phyloP scores from a whole-genome alignment of 2,797 vertebrate genomes.

The Sebastes minor region DNA sequence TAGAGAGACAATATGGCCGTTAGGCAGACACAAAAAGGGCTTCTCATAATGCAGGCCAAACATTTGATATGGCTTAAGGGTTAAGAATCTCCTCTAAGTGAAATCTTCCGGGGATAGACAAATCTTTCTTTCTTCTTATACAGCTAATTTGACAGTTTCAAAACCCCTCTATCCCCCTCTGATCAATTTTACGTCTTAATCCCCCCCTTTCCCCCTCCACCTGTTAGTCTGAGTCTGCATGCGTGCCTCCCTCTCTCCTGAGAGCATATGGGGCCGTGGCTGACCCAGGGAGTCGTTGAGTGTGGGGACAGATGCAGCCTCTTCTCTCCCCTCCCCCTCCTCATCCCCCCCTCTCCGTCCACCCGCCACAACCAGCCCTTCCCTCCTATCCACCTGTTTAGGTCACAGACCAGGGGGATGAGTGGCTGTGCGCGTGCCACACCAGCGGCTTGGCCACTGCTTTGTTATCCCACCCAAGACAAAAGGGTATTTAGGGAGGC shows the following conservation, averaged over 20 bases:
- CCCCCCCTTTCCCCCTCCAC: constrained; percentile 60
- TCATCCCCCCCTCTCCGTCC: neutral
- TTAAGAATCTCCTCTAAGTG: constrained; percentile 38
- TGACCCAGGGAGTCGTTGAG: constrained; percentile 78
- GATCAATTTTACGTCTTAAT: constrained; percentile 69
- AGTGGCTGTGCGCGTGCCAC: constrained; percentile 77
- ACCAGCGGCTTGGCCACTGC: constrained; percentile 75
- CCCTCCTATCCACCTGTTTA: constrained; percentile 81
- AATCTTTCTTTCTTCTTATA: constrained; percentile 47
- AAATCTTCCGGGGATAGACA: constrained; percentile 53
- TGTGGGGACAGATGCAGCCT: constrained; percentile 79
- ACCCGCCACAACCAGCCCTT: constrained; percentile 52
- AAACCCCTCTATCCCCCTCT: constrained; percentile 47
- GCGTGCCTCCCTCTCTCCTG: constrained; percentile 72
- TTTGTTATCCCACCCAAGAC: constrained; percentile 80
- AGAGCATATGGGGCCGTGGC: constrained; percentile 80
- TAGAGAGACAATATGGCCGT: constrained; percentile 15
- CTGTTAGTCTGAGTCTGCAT: constrained; percentile 69
- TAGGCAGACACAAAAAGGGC: constrained; percentile 27
- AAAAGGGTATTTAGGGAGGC: constrained; percentile 82
- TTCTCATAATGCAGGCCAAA: constrained; percentile 35
- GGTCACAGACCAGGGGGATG: constrained; percentile 73
- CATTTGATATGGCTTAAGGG: constrained; percentile 50
- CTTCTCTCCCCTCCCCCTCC: constrained; percentile 13
- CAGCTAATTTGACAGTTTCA: constrained; percentile 72